These are phyloP conservation scores for Nomada lathburiana DNA, from an alignment of 2,888 invertebrate genomes.

Conservation along the genomic window DNA sequence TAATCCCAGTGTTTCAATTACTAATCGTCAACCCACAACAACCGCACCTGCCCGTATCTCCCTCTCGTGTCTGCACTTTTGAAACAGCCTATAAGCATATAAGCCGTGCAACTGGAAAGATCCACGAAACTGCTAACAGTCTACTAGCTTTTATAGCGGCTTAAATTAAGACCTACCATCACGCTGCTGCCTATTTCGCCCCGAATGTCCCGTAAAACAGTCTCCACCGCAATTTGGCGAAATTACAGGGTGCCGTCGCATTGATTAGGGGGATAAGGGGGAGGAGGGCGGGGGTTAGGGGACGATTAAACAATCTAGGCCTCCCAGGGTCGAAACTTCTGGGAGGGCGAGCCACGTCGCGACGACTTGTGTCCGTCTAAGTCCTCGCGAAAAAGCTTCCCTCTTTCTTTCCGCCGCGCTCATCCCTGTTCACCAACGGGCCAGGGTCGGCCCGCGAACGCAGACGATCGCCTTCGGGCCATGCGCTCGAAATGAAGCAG, in stretches of 20 bases:
- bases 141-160: constrained; percentile 55
- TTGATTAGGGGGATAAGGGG: constrained; percentile 78
- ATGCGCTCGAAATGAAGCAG: constrained; percentile 84
- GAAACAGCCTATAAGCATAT: background rate
- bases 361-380: constrained; percentile 23
- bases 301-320: constrained; percentile 84
- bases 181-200: constrained; percentile 61
- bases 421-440: background rate
- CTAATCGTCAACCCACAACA: too few species aligned
- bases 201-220: constrained; percentile 73
- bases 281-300: constrained; percentile 31
- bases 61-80: too few species aligned
- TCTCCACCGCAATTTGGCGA: constrained; percentile 80
- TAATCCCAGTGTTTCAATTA: too few species aligned
- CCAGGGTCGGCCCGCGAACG: constrained; percentile 62
- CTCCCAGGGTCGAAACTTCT: constrained; percentile 83
- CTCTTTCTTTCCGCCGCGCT: constrained; percentile 1
- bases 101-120: background rate
- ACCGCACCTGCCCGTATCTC: too few species aligned
- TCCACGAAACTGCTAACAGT: background rate
- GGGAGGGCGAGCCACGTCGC: constrained; percentile 78
- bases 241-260: constrained; percentile 82
- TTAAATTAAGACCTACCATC: constrained; percentile 78
- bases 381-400: constrained; percentile 35
- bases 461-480: constrained; percentile 83